A percentile compares a stretch with the other conserved stretches of the same genome.
Conservation (phyloP, 2,113 vertebrate species). For the Lagenorhynchus albirostris region DNA sequence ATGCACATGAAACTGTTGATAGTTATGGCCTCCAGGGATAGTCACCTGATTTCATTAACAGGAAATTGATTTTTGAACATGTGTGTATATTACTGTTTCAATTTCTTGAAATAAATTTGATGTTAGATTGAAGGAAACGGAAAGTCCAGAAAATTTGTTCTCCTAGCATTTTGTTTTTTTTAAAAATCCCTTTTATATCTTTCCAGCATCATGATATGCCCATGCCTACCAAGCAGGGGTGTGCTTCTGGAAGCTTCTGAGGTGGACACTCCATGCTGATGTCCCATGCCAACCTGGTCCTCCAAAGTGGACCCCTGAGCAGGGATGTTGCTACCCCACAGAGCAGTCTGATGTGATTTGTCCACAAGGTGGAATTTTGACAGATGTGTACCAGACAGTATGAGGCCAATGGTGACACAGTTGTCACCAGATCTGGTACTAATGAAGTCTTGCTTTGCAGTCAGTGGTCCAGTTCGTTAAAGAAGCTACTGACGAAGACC, state of each 20-base stretch:
- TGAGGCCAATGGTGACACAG: neutral
- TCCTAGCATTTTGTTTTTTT: neutral
- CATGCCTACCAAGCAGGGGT: neutral
- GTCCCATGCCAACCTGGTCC: neutral
- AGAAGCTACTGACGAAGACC: neutral
- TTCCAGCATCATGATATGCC: neutral
- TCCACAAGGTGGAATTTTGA: neutral
- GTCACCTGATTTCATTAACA: neutral
- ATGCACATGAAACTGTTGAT: neutral
- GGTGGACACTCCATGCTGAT: accelerated
- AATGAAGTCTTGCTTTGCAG: neutral
- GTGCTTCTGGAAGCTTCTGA: neutral
- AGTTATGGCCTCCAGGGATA: neutral
- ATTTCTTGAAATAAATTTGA: neutral
- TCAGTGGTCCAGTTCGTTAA: neutral
- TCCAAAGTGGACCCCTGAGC: neutral
- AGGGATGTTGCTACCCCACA: accelerated
- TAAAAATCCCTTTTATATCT: neutral
- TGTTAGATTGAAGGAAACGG: neutral
- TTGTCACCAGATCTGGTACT: neutral
- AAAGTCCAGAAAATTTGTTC: neutral
- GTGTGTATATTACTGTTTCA: neutral
- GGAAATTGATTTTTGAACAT: neutral
- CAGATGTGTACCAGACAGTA: neutral
- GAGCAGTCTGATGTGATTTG: neutral